phyloP scores from a whole-genome alignment of 2,113 vertebrate genomes.

The Greenwoodochromis staneri region DNA sequence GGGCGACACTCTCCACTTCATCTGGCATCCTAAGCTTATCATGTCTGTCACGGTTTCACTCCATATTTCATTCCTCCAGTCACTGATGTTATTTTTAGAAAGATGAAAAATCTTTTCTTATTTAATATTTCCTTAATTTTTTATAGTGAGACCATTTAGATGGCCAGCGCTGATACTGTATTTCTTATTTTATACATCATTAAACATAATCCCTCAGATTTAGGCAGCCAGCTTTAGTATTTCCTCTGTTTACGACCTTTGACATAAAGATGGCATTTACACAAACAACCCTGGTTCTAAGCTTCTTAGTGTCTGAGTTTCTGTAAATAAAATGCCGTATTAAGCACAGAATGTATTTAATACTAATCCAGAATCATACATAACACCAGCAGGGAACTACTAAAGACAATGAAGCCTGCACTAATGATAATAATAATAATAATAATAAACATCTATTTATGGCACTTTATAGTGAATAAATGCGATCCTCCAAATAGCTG shows the following conservation, averaged over 20 bases:
- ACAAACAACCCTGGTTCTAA: not conserved
- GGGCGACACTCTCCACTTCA: not conserved
- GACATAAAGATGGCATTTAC: not conserved
- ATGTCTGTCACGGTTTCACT: not conserved
- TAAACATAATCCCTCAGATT: not conserved
- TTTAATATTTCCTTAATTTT: not conserved
- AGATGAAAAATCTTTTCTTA: not conserved
- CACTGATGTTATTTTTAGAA: not conserved
- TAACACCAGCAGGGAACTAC: not conserved
- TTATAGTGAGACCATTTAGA: not conserved
- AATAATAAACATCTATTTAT: not conserved
- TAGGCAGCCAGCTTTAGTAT: not conserved
- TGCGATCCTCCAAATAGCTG: not conserved
- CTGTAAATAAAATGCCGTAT: not conserved
- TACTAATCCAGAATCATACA: not conserved
- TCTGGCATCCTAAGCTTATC: not conserved
- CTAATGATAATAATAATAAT: not conserved
- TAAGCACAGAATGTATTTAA: not conserved
- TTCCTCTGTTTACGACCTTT: not conserved
- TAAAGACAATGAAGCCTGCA: not conserved
- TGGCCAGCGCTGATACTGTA: not conserved
- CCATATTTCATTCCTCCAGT: not conserved
- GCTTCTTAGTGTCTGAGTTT: not conserved
- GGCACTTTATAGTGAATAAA: not conserved
- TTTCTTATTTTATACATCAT: not conserved